Evolutionary conservation across 2,888 invertebrate species (phyloP).

Genomic region (Diplolepis rosae): DNA sequence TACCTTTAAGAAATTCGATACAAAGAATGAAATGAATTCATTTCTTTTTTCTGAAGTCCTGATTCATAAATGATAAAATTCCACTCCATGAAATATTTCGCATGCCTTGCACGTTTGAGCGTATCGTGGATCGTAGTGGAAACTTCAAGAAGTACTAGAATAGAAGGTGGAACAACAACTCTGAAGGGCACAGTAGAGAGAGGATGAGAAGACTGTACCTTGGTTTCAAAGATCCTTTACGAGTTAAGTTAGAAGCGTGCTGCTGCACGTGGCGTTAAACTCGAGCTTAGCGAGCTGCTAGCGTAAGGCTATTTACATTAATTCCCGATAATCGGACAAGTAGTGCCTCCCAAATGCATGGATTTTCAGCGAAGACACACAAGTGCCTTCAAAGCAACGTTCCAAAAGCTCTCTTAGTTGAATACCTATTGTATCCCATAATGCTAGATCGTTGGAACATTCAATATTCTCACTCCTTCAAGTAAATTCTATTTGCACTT

Average conservation of each 20-base stretch:
- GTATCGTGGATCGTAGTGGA: not conserved
- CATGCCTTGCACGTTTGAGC: not conserved
- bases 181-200: constrained; percentile 17
- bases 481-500: not conserved
- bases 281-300: constrained; percentile 52
- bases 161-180: constrained; percentile 5
- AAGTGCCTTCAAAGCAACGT: not conserved
- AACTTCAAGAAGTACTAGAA: not conserved
- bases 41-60: too few species aligned
- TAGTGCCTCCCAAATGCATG: constrained; percentile 43
- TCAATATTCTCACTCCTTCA: not conserved
- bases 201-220: constrained; percentile 28
- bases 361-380: not conserved
- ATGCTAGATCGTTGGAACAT: not conserved
- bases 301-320: constrained; percentile 61
- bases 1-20: too few species aligned
- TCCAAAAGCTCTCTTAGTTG: not conserved
- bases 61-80: too few species aligned
- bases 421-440: not conserved
- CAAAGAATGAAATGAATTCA: too few species aligned
- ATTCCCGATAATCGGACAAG: constrained; percentile 64
- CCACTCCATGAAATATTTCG: not conserved
- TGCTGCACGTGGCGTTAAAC: constrained; percentile 50
- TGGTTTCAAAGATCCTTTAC: constrained; percentile 39
- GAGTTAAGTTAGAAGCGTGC: constrained; percentile 48